Base-by-base conservation (phyloP, 2,797 vertebrate genomes). In the Furcifer pardalis region DNA sequence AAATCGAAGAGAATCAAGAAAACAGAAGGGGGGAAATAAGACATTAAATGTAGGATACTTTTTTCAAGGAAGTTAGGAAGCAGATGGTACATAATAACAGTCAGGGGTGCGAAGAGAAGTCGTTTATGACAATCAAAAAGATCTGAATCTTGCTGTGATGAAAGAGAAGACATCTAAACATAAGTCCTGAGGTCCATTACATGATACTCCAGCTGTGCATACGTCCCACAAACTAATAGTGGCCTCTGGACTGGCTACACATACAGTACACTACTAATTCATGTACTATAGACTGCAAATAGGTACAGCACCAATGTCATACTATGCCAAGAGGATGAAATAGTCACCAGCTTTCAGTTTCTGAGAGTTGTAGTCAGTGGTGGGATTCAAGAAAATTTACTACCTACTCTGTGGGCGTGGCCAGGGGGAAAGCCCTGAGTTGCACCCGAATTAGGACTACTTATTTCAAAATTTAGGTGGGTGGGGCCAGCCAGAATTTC, bases 1-100 rank as follows among this genome's bases (percentile, higher is more conserved):
- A 81, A 81, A 81, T 59, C 76, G 72, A 76, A 76, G 32, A 72
- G 52, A 59, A 42, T 76, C 49, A 37, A 81, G 52, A 68, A 83
- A 83, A 42, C 23, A 52, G 32, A 13, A n/a, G 13, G 15, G 27
- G 27, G 59, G 46, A 76, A 85, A 60, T 35, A 49, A 69, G 72
- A 37, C 35, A 59, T 68, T 52, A 69, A 76, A 25, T 30, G 17
- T 40, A 76, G 52, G 42, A 66, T 49, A 46, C 56, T 23, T 7
- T 77, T 66, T 81, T 79, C 32, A 69, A 69, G 42, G 42, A 79
- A 79, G 9, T 62, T 4, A 37, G 13, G 73, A 42, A 71, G 23
- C 62, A 85, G 79, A 46, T 46, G 32, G 46, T 13, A 35, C 37
- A n/a, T 17, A 12, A 76, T 62, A 68, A n/a, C 52, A 49, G 9